These are phyloP conservation scores for Fissipunctia ypsillon DNA, from an alignment of 2,888 invertebrate genomes.

Conservation along the genomic window DNA sequence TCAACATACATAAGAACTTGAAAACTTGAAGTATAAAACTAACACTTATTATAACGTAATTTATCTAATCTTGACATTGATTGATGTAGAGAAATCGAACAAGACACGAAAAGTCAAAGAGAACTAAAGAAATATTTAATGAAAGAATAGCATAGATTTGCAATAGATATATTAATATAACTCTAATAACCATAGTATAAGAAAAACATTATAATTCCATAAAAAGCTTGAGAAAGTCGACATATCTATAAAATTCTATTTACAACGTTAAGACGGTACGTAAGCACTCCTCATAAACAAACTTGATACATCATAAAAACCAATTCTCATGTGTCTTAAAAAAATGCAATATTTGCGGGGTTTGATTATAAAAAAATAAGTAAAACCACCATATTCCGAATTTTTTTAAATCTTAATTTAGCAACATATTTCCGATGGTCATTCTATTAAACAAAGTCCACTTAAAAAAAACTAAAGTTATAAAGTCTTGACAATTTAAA, in stretches of 20 bases:
- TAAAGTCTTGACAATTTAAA: background rate
- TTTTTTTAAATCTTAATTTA: background rate
- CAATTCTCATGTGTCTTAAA: background rate
- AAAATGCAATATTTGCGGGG: background rate
- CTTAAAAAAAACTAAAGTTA: too few relatives aligned
- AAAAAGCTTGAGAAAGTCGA: constrained; percentile 51
- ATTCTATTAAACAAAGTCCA: background rate
- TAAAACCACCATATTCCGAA: background rate
- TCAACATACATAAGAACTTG: background rate
- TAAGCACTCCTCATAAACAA: constrained; percentile 18
- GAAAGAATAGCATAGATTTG: background rate
- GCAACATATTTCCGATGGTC: background rate
- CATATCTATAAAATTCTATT: constrained; percentile 40
- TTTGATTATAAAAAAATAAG: background rate
- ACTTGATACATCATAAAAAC: constrained; percentile 6
- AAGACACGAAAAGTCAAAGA: constrained; percentile 4
- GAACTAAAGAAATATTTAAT: constrained; percentile 6
- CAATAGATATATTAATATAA: background rate
- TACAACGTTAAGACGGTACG: constrained; percentile 17
- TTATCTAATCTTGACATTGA: constrained; percentile 42
- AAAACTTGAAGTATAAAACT: background rate
- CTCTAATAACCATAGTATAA: constrained; percentile 2
- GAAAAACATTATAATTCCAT: constrained; percentile 1
- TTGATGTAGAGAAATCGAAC: constrained; percentile 35
- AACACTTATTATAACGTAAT: background rate